Base-by-base conservation (phyloP, 2,797 vertebrate species). In the Halcyon smyrnensis region DNA sequence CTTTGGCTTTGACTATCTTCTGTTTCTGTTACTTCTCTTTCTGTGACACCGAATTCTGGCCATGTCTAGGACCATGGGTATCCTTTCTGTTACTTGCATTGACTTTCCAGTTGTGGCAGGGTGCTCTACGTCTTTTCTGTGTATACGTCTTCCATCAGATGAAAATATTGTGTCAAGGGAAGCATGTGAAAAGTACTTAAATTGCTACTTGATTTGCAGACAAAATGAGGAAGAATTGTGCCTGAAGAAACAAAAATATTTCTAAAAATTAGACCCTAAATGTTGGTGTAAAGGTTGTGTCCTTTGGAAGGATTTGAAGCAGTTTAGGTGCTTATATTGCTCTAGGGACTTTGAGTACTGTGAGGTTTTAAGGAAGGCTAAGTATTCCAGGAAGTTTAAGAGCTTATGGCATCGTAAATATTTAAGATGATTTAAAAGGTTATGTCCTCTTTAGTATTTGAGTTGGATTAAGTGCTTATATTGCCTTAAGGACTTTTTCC, bases 341-440 rank as follows among this genome's bases (percentile, higher is more conserved):
- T 96, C 96, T 86, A 70, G 95, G 91, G 94, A 96, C 95, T 97
- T 96, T 19, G 85, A 87, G 87, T 94, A 67, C 84, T 83, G 79
- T 93, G 86, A 94, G 95, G 94, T 96, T 96, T 97, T 95, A 96
- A 96, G 95, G 95, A 92, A 94, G 87, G 92, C 94, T 95, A 96
- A 97, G 95, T 97, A 97, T 96, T 97, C 85, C 94, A 96, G 96
- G 97, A 97, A 97, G 93, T 97, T 97, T 96, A 96, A 96, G 94
- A 96, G 91, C 97, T 97, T 97, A 97, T 96, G 95, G 95, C 94
- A 96, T 97, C 95, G 95, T 97, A 97, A 97, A 97, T 97, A 97
- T 97, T 97, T 97, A 97, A 97, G 97, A 96, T 97, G 96, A 97
- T 97, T 97, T 97, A 96, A 97, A 97, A 97, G 96, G 95, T 96